Percentiles rank a stretch among this genome's conserved stretches.
These are phyloP conservation scores for Tapirus terrestris DNA, from an alignment of 2,113 vertebrate genomes.

Conservation along the genomic window DNA sequence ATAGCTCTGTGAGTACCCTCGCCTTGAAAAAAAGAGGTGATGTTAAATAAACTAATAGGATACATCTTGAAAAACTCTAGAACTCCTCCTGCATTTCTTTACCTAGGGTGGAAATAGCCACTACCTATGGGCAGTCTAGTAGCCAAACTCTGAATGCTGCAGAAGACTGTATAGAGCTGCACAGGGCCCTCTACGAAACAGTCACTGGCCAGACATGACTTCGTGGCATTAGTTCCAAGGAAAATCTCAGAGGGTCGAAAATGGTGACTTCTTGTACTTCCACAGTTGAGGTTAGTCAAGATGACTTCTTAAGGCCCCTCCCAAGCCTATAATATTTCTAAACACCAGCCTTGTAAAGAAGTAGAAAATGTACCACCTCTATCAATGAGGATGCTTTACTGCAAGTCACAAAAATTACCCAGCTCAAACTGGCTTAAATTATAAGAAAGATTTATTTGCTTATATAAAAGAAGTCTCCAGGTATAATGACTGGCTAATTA, in stretches of 20 bases:
- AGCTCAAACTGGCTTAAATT: background rate
- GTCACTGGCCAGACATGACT: background rate
- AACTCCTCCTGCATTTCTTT: background rate
- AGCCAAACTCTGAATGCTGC: background rate
- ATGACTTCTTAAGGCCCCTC: background rate
- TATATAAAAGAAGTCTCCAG: background rate
- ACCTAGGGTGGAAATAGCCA: background rate
- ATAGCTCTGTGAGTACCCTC: background rate
- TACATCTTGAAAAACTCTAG: background rate
- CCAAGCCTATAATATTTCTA: background rate
- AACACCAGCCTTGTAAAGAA: background rate
- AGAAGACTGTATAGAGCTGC: background rate
- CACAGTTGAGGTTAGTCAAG: background rate
- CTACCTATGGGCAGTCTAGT: background rate
- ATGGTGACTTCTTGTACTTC: background rate
- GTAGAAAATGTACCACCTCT: background rate
- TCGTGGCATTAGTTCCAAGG: background rate
- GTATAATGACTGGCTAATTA: background rate
- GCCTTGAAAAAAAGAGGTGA: background rate
- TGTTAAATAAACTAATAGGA: slow-evolving; percentile 31
- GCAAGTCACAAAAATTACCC: slow-evolving; percentile 4
- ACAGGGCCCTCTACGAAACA: background rate
- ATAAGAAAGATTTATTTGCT: background rate
- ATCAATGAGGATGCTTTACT: background rate
- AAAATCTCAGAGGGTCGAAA: background rate